Conservation (phyloP, 2,113 vertebrate genomes). For the Lophotis ruficrista region DNA sequence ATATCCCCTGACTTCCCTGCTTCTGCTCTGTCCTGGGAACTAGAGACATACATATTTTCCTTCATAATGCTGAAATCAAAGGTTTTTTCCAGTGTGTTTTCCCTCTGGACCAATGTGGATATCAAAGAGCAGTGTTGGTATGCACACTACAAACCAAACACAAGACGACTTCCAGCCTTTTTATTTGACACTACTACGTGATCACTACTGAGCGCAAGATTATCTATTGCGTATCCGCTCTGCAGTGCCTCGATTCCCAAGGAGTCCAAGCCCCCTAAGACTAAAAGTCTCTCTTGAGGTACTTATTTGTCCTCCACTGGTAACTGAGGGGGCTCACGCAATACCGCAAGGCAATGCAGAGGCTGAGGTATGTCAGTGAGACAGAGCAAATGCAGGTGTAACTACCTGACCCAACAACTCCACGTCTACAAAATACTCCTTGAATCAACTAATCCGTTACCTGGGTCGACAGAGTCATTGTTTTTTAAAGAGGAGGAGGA, state of each 20-base stretch:
- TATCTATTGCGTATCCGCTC: background rate
- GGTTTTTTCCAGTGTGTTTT: background rate
- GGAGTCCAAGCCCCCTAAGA: background rate
- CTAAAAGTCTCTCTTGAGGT: background rate
- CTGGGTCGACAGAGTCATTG: background rate
- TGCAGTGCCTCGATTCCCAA: background rate
- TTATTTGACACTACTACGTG: background rate
- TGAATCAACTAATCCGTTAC: background rate
- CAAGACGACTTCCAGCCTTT: background rate
- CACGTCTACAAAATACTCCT: background rate
- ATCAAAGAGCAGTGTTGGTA: constrained; percentile 1
- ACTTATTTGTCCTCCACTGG: background rate
- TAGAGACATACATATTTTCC: background rate
- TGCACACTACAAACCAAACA: background rate
- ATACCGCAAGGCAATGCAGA: background rate
- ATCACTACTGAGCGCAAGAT: background rate
- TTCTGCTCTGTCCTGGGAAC: background rate
- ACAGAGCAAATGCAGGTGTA: background rate
- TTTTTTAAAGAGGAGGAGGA: background rate
- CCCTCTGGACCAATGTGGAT: background rate
- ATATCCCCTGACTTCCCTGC: background rate
- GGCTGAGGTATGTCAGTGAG: background rate
- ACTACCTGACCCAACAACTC: background rate
- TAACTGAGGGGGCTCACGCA: background rate
- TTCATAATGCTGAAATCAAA: constrained; percentile 36